Base-by-base conservation (phyloP, 2,888 invertebrate genomes). In the Steinernema hermaphroditum region DNA sequence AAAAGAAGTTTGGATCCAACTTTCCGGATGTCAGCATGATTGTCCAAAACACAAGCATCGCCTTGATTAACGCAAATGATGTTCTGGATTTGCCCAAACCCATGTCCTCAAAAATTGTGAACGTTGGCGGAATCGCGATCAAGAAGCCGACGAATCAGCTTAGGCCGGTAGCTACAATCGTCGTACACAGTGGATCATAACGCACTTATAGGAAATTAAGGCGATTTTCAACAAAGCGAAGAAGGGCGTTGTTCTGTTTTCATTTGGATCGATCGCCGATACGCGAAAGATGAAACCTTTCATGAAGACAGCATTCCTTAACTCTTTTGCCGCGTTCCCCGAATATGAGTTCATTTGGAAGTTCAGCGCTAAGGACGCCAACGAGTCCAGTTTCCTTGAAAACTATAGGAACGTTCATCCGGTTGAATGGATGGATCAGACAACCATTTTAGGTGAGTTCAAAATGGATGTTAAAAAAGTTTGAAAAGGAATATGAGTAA, bases 291-390 rank as follows among this genome's bases (percentile, higher is more conserved):
- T 76, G 50, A 41, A 29, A 43, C 16, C n/a, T 19, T 16, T 19
- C n/a, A 27, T 72, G 62, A 46, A 43, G 41, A 27, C 19, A 8
- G 69, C 72, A 4, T 70, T 76, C 44, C 8, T 76, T 4, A 19
- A 50, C 0, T 68, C 72, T 9, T 76, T 76, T 32, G 37, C 19
- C n/a, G 32, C 50, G 4, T 76, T 76, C 43, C 76, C 76, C 22
- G 75, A 76, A 9, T 75, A 75, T 57, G 72, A 76, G 16, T 76
- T 76, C 27, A 74, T 75, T 68, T 71, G 73, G 75, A 75, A 75
- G 46, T 71, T 71, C 43, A 27, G 22, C 14, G 16, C 54, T 12
- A n/a, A 43, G 24, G 27, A 71, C 54, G 27, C 37, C 8, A 41
- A 71, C 32, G 41, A 57, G 19, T 37, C 43, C 8, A 1, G 4